phyloP scores from a whole-genome alignment of 92 coral and sea anemone species.

The Epizoanthus ramosus region DNA sequence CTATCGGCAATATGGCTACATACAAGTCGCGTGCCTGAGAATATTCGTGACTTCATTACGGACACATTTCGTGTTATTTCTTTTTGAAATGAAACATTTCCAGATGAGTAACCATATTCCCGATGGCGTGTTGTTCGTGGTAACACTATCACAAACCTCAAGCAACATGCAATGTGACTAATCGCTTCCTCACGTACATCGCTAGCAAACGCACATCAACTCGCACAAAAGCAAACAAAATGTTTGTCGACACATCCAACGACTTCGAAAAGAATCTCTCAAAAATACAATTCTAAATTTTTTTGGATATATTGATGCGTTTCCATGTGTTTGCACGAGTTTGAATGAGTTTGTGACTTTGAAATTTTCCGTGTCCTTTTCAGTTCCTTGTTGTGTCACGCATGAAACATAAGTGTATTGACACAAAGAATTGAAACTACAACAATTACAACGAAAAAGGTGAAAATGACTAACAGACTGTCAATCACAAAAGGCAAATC shows the following conservation, averaged over 20 bases:
- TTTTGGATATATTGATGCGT: neutral
- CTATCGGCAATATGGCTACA: no score
- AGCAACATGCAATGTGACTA: neutral
- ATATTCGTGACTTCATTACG: slow-evolving; percentile 4
- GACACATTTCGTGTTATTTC: slow-evolving; percentile 20
- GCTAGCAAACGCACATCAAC: neutral
- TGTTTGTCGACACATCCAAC: neutral
- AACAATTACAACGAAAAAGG: slow-evolving; percentile 12
- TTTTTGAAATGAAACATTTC: neutral
- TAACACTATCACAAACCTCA: no score
- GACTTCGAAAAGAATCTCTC: neutral
- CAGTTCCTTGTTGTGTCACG: slow-evolving; percentile 27
- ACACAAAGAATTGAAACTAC: slow-evolving; percentile 32
- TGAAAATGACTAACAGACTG: slow-evolving; percentile 12
- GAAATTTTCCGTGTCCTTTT: slow-evolving; percentile 27
- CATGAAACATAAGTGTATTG: slow-evolving; percentile 30
- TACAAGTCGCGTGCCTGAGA: neutral
- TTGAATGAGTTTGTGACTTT: slow-evolving; percentile 15
- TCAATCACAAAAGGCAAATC: neutral
- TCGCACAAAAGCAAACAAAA: neutral
- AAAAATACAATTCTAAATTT: neutral
- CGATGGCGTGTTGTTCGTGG: neutral
- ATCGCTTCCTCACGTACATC: neutral
- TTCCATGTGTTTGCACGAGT: neutral
- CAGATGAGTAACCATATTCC: neutral